These are phyloP conservation scores for Himalopsyche anomala DNA, from an alignment of 2,888 invertebrate species.

Conservation along the genomic window DNA sequence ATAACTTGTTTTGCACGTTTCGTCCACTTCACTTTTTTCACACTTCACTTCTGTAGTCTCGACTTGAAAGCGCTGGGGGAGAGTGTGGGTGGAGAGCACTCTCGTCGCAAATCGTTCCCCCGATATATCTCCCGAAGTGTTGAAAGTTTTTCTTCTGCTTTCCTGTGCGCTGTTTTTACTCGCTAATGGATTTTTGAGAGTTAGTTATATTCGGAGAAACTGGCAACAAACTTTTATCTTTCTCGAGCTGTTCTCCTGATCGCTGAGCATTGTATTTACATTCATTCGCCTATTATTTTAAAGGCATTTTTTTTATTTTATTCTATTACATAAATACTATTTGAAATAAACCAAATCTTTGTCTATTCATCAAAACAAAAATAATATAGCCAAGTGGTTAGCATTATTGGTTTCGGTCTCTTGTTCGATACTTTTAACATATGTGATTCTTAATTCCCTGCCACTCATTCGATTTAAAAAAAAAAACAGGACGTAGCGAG, in stretches of 20 bases:
- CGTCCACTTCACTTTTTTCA: slow-evolving; percentile 20
- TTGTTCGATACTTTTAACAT: no score
- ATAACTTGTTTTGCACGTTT: slow-evolving; percentile 54
- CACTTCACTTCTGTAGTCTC: background rate
- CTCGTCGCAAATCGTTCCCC: slow-evolving; percentile 26
- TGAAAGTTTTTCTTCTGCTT: slow-evolving; percentile 43
- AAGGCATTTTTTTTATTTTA: background rate
- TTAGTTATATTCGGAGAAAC: slow-evolving; percentile 44
- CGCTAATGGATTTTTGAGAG: slow-evolving; percentile 46
- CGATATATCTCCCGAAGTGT: slow-evolving; percentile 27
- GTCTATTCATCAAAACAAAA: no score
- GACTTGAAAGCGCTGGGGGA: background rate
- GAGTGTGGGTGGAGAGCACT: slow-evolving; percentile 10
- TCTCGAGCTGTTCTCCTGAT: background rate
- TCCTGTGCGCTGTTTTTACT: slow-evolving; percentile 26
- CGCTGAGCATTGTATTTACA: background rate
- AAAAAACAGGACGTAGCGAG: no score
- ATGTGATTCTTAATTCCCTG: no score
- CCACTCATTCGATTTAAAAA: no score
- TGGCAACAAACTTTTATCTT: slow-evolving; percentile 45
- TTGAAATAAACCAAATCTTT: no score
- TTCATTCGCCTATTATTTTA: background rate
- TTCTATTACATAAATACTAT: background rate
- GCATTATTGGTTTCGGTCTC: no score
- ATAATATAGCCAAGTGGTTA: no score